phyloP scores from a whole-genome alignment of 2,888 invertebrate genomes.

The Sepioteuthis lessoniana region DNA sequence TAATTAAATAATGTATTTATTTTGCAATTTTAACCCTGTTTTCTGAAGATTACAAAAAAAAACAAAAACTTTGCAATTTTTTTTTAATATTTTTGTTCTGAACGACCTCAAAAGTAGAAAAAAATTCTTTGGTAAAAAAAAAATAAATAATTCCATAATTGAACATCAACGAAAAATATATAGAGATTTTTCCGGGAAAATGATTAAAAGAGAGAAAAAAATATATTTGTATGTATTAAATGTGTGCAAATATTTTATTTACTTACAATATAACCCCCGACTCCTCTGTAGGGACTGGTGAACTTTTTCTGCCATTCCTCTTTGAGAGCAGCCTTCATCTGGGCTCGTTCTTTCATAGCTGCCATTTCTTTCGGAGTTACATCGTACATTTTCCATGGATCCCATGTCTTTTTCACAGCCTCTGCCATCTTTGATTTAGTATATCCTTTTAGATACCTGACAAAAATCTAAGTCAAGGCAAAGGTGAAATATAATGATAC shows the following conservation, averaged over 20 bases:
- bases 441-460: not conserved
- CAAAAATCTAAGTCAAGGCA: not conserved
- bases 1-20: too few species aligned
- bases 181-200: too few species aligned
- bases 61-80: too few species aligned
- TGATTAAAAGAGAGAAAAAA: not conserved
- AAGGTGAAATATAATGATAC: not conserved
- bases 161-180: not conserved
- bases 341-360: conserved; percentile 80
- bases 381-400: conserved; percentile 67
- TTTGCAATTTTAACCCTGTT: too few species aligned
- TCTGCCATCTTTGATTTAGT: not conserved
- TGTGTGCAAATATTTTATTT: not conserved
- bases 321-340: conserved; percentile 80
- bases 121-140: not conserved
- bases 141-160: not conserved
- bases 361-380: conserved; percentile 72
- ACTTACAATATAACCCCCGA: conserved; percentile 80
- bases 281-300: conserved; percentile 82
- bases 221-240: too few species aligned
- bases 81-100: too few species aligned
- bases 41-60: too few species aligned
- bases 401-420: conserved; percentile 55
- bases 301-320: conserved; percentile 83
- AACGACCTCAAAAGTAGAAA: too few species aligned